phyloP scores from a whole-genome alignment of 1,140 invertebrate species.

The Zaprionus lachaisei region DNA sequence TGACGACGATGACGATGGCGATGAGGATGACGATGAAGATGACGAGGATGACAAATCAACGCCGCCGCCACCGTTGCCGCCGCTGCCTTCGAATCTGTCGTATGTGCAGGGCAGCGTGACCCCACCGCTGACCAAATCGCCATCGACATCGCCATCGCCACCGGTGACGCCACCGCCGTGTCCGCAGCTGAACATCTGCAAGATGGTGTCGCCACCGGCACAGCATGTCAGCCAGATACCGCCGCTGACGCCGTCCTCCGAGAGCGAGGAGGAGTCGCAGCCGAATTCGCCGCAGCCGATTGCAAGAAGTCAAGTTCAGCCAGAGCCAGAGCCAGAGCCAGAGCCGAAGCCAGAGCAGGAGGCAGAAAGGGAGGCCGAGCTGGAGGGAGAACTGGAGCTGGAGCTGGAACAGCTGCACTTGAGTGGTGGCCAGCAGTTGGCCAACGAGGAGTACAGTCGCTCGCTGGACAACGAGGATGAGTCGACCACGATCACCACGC shows the following conservation, averaged over 20 bases:
- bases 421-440: constrained; percentile 43
- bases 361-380: constrained; percentile 36
- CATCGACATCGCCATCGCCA: constrained; percentile 78
- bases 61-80: constrained; percentile 78
- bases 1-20: constrained; percentile 23
- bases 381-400: constrained; percentile 35
- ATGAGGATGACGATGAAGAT: constrained; percentile 45
- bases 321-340: constrained; percentile 40
- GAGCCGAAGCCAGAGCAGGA: constrained; percentile 6
- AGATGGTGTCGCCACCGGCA: constrained; percentile 78
- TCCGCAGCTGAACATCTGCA: constrained; percentile 63
- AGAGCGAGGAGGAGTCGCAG: constrained; percentile 79
- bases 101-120: constrained; percentile 74
- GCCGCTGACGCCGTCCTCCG: constrained; percentile 75
- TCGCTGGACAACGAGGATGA: constrained; percentile 77
- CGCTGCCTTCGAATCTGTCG: constrained; percentile 76
- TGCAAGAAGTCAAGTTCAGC: constrained; percentile 39
- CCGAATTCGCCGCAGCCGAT: constrained; percentile 70
- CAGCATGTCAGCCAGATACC: constrained; percentile 67
- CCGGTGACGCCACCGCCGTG: constrained; percentile 75
- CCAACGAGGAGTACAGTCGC: constrained; percentile 60
- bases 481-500: constrained; percentile 81
- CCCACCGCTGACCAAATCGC: constrained; percentile 74
- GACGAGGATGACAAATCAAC: constrained; percentile 73
- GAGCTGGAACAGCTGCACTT: constrained; percentile 34